These are phyloP conservation scores for Propithecus perrieri DNA, from an alignment of 2,797 vertebrate genomes.

Conservation along the genomic window DNA sequence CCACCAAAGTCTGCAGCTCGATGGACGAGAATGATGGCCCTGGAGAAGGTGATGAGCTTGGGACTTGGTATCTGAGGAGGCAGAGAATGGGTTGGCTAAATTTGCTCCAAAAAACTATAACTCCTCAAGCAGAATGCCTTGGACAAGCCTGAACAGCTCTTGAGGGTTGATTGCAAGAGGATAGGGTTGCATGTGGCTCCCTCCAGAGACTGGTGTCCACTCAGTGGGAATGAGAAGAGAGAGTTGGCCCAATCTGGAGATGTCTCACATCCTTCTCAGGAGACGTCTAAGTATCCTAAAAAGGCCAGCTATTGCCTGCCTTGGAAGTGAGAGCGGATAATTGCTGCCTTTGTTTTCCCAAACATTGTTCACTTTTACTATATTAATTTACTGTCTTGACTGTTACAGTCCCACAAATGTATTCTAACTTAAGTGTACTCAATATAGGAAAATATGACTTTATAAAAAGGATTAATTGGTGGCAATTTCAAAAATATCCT, in stretches of 20 bases:
- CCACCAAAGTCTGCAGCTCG: slow-evolving; percentile 98
- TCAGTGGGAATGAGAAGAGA: background rate
- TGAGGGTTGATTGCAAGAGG: background rate
- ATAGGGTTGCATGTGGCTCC: background rate
- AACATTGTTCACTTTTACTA: background rate
- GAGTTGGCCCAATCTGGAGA: background rate
- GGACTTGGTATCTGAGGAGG: background rate
- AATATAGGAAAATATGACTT: background rate
- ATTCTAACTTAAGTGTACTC: background rate
- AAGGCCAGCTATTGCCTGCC: background rate
- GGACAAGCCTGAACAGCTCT: background rate
- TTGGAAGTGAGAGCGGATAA: background rate
- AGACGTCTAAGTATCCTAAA: background rate
- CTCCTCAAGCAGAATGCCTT: background rate
- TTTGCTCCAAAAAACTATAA: background rate
- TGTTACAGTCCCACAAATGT: background rate
- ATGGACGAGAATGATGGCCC: slow-evolving; percentile 97
- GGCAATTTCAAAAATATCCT: background rate
- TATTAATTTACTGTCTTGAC: background rate
- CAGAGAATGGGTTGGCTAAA: background rate
- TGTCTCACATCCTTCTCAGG: background rate
- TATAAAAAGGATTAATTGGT: background rate
- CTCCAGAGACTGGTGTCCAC: background rate
- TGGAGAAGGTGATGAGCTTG: slow-evolving; percentile 89
- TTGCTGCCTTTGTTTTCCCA: background rate